These are phyloP conservation scores for Phasianus colchicus DNA, from an alignment of 2,113 vertebrate genomes.

Conservation along the genomic window DNA sequence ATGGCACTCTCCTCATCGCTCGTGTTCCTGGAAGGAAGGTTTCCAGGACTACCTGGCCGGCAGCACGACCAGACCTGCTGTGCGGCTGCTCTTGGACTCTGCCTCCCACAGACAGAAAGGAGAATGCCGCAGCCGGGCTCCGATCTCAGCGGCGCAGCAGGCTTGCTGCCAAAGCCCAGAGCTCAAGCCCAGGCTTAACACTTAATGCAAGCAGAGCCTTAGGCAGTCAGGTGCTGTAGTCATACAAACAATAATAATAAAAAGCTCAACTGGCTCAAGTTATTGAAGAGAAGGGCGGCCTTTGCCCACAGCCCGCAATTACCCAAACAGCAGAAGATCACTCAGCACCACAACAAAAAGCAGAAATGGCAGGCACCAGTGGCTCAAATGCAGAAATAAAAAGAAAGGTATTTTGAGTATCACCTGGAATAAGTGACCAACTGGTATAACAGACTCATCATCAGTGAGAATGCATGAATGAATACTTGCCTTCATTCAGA, in stretches of 20 bases:
- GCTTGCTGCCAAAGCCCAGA: slow-evolving; percentile 66
- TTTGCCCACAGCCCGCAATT: neutral
- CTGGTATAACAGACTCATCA: neutral
- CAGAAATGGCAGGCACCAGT: neutral
- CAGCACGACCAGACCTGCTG: slow-evolving; percentile 26
- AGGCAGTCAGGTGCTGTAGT: slow-evolving; percentile 71
- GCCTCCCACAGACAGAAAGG: slow-evolving; percentile 4
- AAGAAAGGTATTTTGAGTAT: neutral
- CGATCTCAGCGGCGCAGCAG: slow-evolving; percentile 10
- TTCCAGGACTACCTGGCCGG: slow-evolving; percentile 45
- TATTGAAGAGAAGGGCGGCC: slow-evolving; percentile 34
- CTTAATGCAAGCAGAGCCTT: slow-evolving; percentile 67
- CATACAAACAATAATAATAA: slow-evolving; percentile 58
- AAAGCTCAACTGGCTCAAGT: slow-evolving; percentile 46
- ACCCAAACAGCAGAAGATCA: neutral
- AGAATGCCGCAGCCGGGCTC: neutral
- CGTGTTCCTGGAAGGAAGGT: slow-evolving; percentile 38
- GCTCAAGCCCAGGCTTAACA: slow-evolving; percentile 69
- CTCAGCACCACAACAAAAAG: slow-evolving; percentile 6
- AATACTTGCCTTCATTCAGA: neutral
- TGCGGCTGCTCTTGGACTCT: slow-evolving; percentile 44
- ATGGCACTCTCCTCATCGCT: neutral
- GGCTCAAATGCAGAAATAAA: neutral
- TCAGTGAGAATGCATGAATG: neutral
- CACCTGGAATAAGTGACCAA: neutral